Conservation (phyloP, 2,113 vertebrate species). For the Ophiodon elongatus region DNA sequence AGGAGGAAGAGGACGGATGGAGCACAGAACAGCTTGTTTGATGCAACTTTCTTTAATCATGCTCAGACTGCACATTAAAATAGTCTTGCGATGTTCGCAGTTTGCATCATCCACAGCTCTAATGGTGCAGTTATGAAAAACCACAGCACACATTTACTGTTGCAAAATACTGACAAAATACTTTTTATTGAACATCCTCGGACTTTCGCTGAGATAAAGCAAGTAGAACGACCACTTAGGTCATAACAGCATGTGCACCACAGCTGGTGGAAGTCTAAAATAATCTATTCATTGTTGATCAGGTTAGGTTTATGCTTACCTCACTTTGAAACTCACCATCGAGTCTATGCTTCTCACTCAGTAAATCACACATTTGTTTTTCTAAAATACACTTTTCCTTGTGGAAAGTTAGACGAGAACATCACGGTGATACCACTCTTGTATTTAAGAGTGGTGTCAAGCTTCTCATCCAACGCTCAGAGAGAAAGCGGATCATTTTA, state of each 20-base stretch:
- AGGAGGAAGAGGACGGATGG: not conserved
- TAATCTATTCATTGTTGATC: not conserved
- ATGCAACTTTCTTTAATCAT: constrained; percentile 13
- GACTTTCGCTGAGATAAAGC: not conserved
- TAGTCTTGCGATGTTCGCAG: not conserved
- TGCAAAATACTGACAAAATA: not conserved
- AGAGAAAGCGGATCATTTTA: too few species aligned
- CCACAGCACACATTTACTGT: not conserved
- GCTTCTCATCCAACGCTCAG: too few species aligned
- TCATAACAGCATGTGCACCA: not conserved
- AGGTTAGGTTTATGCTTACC: not conserved
- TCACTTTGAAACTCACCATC: not conserved
- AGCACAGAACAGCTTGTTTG: not conserved
- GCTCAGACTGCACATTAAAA: constrained; percentile 6
- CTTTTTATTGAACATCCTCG: not conserved
- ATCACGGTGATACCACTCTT: too few species aligned
- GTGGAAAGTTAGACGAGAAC: too few species aligned
- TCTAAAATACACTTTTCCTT: too few species aligned
- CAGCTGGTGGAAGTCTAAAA: not conserved
- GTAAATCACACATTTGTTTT: too few species aligned
- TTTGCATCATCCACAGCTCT: constrained; percentile 19
- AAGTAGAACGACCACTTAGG: not conserved
- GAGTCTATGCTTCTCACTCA: not conserved
- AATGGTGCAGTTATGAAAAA: not conserved
- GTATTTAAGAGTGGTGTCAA: too few species aligned